Conservation (phyloP, 2,113 vertebrate genomes). For the Poeciliopsis retropinna region DNA sequence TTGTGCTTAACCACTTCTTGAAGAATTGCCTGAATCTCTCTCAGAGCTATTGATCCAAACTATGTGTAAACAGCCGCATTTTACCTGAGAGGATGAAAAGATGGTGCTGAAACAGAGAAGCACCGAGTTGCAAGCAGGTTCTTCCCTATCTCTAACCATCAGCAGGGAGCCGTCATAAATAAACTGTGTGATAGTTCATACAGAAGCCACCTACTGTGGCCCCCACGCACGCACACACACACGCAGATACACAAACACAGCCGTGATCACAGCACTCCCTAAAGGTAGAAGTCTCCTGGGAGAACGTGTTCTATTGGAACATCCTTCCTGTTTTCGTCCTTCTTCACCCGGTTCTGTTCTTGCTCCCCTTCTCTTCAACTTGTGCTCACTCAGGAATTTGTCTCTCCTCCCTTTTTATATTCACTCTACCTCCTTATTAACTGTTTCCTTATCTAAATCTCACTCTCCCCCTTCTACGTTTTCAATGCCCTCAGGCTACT, state of each 20-base stretch:
- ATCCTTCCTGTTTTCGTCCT: slow-evolving; percentile 48
- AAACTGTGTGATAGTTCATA: slow-evolving; percentile 72
- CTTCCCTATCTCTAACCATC: slow-evolving; percentile 42
- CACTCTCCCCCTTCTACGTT: slow-evolving; percentile 18
- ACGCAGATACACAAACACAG: slow-evolving; percentile 15
- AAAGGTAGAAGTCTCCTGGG: slow-evolving; percentile 55
- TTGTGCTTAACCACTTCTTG: not conserved
- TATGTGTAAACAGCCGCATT: slow-evolving; percentile 1
- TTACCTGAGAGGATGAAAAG: slow-evolving; percentile 21
- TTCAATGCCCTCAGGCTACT: slow-evolving; percentile 43
- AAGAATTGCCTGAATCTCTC: not conserved
- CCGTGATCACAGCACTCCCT: slow-evolving; percentile 66
- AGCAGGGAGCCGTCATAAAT: slow-evolving; percentile 70
- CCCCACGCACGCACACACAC: slow-evolving; percentile 22
- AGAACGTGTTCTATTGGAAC: slow-evolving; percentile 47
- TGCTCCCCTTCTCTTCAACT: slow-evolving; percentile 5
- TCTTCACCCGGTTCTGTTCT: slow-evolving; percentile 5
- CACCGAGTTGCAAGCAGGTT: slow-evolving; percentile 42
- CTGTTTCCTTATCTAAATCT: slow-evolving; percentile 32
- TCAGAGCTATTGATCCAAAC: slow-evolving; percentile 21
- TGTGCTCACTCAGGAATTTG: slow-evolving; percentile 47
- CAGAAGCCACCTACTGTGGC: slow-evolving; percentile 62
- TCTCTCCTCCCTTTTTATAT: slow-evolving; percentile 45
- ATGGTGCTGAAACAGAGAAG: slow-evolving; percentile 32
- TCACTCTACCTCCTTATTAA: slow-evolving; percentile 44